Conservation (phyloP, 2,797 vertebrate species). For the Chaetophractus vellerosus region DNA sequence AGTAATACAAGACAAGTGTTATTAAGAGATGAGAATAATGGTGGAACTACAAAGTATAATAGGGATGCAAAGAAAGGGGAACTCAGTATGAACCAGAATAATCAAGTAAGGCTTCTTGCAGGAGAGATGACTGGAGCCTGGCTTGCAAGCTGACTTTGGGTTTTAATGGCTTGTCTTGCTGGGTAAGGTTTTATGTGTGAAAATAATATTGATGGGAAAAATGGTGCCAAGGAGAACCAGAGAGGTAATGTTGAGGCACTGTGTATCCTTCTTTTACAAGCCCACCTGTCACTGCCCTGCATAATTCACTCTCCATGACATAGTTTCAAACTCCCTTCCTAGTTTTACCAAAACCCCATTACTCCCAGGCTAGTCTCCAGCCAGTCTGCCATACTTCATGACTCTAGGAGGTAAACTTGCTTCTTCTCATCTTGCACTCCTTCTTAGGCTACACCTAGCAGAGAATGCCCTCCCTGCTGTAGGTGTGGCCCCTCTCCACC, state of each 20-base stretch:
- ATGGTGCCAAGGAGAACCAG: neutral
- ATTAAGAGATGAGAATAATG: neutral
- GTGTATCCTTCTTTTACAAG: neutral
- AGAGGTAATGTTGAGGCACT: neutral
- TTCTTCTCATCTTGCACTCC: neutral
- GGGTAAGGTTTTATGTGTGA: neutral
- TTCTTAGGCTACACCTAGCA: neutral
- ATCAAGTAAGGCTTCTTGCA: neutral
- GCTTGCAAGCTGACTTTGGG: neutral
- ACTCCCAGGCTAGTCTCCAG: neutral
- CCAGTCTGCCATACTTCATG: neutral
- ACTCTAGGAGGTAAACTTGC: neutral
- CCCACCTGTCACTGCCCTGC: neutral
- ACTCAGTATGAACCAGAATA: neutral
- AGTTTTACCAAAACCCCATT: neutral
- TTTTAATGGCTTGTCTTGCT: slow-evolving; percentile 3
- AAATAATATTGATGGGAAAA: neutral
- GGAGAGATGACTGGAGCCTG: neutral
- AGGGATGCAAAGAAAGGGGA: neutral
- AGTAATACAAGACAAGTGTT: neutral
- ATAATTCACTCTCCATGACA: neutral
- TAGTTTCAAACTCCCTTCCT: neutral
- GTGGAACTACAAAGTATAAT: neutral
- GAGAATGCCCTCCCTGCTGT: neutral
- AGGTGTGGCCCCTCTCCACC: neutral